Conservation (phyloP, 2,113 vertebrate genomes). For the Dipodomys stephensi region DNA sequence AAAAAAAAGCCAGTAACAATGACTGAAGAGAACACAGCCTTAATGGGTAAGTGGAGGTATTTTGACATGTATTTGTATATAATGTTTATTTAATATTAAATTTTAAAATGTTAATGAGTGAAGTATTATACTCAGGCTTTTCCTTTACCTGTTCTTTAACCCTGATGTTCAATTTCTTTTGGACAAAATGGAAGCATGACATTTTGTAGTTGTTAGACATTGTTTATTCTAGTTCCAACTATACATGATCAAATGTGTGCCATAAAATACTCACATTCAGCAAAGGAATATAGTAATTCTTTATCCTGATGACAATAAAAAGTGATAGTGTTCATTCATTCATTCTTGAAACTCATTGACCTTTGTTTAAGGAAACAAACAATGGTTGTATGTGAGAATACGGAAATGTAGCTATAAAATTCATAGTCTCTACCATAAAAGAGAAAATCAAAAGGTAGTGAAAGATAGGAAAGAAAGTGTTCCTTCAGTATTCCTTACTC, state of each 20-base stretch:
- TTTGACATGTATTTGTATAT: not conserved
- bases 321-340: not conserved
- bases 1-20: not conserved
- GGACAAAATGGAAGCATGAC: not conserved
- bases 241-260: not conserved
- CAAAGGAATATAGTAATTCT: not conserved
- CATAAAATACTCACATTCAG: conserved; percentile 8
- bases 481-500: not conserved
- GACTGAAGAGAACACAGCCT: not conserved
- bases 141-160: not conserved
- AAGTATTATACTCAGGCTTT: not conserved
- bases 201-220: not conserved
- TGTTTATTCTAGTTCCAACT: not conserved
- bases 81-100: not conserved
- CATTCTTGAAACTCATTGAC: not conserved
- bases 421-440: not conserved
- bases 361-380: not conserved
- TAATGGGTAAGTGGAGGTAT: not conserved
- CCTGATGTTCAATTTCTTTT: not conserved
- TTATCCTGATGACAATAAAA: not conserved
- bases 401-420: not conserved
- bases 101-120: not conserved
- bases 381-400: not conserved
- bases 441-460: not conserved
- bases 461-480: not conserved